Base-by-base conservation (phyloP, 2,888 invertebrate species). In the Empis livida region DNA sequence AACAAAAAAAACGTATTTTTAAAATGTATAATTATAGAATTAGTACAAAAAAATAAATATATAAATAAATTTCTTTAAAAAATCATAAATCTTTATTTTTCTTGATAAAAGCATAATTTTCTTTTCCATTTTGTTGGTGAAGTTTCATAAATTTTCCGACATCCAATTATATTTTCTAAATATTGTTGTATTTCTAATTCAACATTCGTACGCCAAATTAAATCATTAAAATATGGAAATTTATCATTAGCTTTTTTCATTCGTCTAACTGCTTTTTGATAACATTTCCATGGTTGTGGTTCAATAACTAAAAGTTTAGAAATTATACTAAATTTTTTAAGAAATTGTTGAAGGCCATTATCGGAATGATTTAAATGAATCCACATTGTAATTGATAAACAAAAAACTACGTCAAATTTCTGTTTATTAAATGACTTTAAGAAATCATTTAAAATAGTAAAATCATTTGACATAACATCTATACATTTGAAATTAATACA, bases 331-430 rank as follows among this genome's bases (percentile, higher is more conserved):
- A 83, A 62, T 44, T 73, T 74, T 16, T 67, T 60, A 3, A 91
- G 66, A 63, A 88, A 86, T 5, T 64, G 55, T 46, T 71, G 57
- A 35, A 91, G 65, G 0, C 86, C 87, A 6, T 69, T 64, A 70
- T 91, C 91, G 8, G 88, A 85, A 66, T 83, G 73, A 64, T 91
- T 90, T 20, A 91, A 64, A 67, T 91, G 91, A 59, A 91, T 85
- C 91, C 91, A 91, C 88, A 91, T 88, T 15, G 88, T 85, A 30
- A 88, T 77, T 10, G 90, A 89, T 62, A 90, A 88, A 61, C 85
- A 84, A 64, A 85, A 86, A 43, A 77, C 73, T 4, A 78, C 71
- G 68, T 83, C 79, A 70, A 85, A 88, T 50, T 63, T 71, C 0
- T 57, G 43, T 43, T 68, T 72, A 2, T 69, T 57, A 51, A 68